phyloP scores from a whole-genome alignment of 2,888 invertebrate species.

The Desoria tigrina region DNA sequence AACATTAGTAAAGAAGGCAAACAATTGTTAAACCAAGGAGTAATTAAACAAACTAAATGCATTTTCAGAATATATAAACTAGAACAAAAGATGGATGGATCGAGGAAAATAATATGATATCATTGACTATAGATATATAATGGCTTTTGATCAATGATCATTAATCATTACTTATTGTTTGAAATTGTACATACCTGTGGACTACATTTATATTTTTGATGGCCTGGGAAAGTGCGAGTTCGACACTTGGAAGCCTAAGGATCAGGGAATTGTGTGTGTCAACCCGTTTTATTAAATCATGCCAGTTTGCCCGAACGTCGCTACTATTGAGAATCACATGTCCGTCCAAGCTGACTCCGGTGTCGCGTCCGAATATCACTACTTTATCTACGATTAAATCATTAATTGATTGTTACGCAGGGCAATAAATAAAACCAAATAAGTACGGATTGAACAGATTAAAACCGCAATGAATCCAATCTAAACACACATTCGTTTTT shows the following conservation, averaged over 20 bases:
- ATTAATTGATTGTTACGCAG: not conserved
- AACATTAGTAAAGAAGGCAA: no score
- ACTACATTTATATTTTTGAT: slow-evolving; percentile 80
- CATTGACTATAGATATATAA: no score
- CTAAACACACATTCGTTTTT: no score
- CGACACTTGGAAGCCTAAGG: slow-evolving; percentile 76
- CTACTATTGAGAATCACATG: slow-evolving; percentile 87
- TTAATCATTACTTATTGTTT: not conserved
- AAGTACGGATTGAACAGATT: not conserved
- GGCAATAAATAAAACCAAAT: not conserved
- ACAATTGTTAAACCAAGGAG: no score
- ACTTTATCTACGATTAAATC: slow-evolving; percentile 65
- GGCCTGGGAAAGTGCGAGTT: slow-evolving; percentile 79
- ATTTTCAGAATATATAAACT: no score
- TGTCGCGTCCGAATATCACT: slow-evolving; percentile 83
- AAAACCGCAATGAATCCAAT: no score
- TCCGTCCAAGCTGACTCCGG: slow-evolving; percentile 87
- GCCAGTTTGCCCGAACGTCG: slow-evolving; percentile 90
- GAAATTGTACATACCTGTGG: slow-evolving; percentile 65
- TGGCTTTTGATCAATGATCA: not conserved
- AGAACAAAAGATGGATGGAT: no score
- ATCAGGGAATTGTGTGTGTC: slow-evolving; percentile 68
- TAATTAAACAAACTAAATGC: no score
- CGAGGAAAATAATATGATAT: no score
- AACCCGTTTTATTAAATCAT: slow-evolving; percentile 84